A percentile compares a stretch with the other conserved stretches of the same genome.
Evolutionary conservation across 2,797 vertebrate species (phyloP).

Genomic region (Hapalemur alaotrensis): DNA sequence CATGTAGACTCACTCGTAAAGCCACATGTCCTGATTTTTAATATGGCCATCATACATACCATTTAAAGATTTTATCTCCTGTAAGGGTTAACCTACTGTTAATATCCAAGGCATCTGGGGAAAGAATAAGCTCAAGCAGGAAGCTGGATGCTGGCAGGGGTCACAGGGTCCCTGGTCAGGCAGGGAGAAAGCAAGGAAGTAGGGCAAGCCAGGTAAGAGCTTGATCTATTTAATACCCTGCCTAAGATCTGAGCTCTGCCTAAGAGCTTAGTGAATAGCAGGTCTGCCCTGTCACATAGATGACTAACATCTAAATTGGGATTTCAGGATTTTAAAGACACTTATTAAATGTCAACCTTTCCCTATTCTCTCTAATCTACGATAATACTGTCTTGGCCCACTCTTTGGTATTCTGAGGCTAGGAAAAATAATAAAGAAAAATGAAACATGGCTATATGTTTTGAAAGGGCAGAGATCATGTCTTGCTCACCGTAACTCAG

Average conservation of each 20-base stretch:
- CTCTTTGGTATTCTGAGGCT: not conserved
- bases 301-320: not conserved
- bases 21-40: not conserved
- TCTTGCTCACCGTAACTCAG: not conserved
- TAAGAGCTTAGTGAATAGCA: not conserved
- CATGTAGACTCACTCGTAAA: not conserved
- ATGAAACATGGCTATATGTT: not conserved
- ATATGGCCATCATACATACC: not conserved
- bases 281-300: not conserved
- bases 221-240: not conserved
- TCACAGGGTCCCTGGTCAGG: not conserved
- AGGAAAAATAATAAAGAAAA: not conserved
- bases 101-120: not conserved
- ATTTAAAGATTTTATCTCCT: not conserved
- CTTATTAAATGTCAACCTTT: not conserved
- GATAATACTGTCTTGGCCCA: not conserved
- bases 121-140: not conserved
- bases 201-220: not conserved
- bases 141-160: not conserved
- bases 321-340: conserved; percentile 23
- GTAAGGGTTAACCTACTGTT: not conserved
- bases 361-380: not conserved
- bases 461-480: not conserved
- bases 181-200: not conserved
- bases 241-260: not conserved